A percentile compares a stretch with the other conserved stretches of the same genome.
Evolutionary conservation across 2,888 invertebrate genomes (phyloP).

Genomic region (Galerucella calmariensis): DNA sequence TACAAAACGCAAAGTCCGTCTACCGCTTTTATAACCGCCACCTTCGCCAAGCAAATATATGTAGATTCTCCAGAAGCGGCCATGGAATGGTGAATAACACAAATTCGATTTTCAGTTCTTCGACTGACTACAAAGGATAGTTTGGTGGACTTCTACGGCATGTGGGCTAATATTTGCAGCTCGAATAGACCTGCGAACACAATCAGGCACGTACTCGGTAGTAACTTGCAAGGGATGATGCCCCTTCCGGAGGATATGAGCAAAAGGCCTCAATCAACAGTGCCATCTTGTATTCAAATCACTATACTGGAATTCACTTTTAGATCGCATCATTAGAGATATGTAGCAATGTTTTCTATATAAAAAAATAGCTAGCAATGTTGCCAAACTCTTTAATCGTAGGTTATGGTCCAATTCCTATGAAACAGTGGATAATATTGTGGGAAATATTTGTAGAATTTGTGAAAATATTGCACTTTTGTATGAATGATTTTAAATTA

Average conservation of each 20-base stretch:
- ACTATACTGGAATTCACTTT: slow-evolving; percentile 6
- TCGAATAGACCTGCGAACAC: slow-evolving; percentile 35
- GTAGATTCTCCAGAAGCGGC: slow-evolving; percentile 59
- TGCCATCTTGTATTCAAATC: slow-evolving; percentile 32
- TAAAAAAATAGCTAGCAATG: too few species aligned
- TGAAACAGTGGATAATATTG: too few species aligned
- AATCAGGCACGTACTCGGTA: slow-evolving; percentile 39
- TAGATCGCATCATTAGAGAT: too few species aligned
- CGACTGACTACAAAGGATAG: slow-evolving; percentile 60
- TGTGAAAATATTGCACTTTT: too few species aligned
- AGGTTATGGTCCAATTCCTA: too few species aligned
- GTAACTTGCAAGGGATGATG: slow-evolving; percentile 11
- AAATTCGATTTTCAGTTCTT: slow-evolving; percentile 63
- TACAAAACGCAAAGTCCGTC: slow-evolving; percentile 52
- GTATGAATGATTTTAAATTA: too few species aligned
- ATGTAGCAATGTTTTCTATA: too few species aligned
- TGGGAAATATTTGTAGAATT: too few species aligned
- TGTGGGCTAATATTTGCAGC: slow-evolving; percentile 59
- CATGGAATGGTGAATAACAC: slow-evolving; percentile 59
- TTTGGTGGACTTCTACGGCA: slow-evolving; percentile 59
- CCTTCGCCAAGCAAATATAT: slow-evolving; percentile 60
- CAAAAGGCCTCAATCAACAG: slow-evolving; percentile 26
- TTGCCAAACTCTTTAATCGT: too few species aligned
- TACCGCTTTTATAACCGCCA: slow-evolving; percentile 50
- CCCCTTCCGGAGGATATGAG: slow-evolving; percentile 26